A percentile compares a stretch with the other conserved stretches of the same genome.
These are phyloP conservation scores for Ciconia boyciana DNA, from an alignment of 2,113 vertebrate species.

Conservation along the genomic window DNA sequence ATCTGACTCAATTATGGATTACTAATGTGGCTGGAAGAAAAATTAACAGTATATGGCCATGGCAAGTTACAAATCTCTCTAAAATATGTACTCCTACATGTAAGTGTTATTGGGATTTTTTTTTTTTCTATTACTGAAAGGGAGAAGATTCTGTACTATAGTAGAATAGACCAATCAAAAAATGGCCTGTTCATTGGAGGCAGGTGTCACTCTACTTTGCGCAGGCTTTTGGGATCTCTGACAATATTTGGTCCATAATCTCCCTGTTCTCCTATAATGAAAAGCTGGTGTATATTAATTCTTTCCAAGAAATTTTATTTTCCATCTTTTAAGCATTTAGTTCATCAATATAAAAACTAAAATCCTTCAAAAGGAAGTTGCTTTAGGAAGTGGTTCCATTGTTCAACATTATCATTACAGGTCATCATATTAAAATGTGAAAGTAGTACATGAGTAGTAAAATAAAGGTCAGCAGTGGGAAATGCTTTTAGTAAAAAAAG, in stretches of 20 bases:
- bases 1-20: background rate
- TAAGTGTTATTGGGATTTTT: background rate
- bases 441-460: background rate
- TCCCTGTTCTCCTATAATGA: background rate
- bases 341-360: slow-evolving; percentile 4
- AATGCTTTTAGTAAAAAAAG: slow-evolving; percentile 20
- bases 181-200: background rate
- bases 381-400: background rate
- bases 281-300: background rate
- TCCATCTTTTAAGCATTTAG: slow-evolving; percentile 8
- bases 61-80: background rate
- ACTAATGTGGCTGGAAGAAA: background rate
- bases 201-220: background rate
- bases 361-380: slow-evolving; percentile 7
- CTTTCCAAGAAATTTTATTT: background rate
- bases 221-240: background rate
- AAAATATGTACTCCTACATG: background rate
- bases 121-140: background rate
- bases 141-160: background rate
- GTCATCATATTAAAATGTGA: background rate
- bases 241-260: background rate
- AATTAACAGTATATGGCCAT: background rate
- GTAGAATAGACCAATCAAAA: background rate
- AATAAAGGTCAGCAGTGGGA: slow-evolving; percentile 35
- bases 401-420: background rate